These are phyloP conservation scores for Cecropterus lyciades DNA, from an alignment of 1,140 invertebrate species.

Conservation along the genomic window DNA sequence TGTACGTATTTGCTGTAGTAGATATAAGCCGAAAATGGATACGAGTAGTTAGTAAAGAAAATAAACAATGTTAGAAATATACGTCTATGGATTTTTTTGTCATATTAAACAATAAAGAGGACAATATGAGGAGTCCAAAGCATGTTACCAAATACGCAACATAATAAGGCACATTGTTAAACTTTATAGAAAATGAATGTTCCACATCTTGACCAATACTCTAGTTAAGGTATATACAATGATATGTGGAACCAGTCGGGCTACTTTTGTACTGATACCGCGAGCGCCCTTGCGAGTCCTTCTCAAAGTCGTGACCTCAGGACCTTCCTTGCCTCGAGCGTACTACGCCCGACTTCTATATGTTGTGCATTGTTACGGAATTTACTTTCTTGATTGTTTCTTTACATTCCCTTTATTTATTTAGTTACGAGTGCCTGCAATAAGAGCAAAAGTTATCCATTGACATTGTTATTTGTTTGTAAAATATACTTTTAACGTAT, in stretches of 20 bases:
- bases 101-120: no score
- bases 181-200: neutral
- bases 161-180: no score
- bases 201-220: neutral
- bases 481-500: no score
- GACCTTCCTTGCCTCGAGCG: conserved; percentile 56
- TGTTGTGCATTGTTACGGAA: conserved; percentile 29
- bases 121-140: no score
- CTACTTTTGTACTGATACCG: conserved; percentile 34
- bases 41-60: no score
- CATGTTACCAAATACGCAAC: no score
- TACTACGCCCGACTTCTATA: conserved; percentile 26
- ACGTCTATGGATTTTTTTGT: no score
- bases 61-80: no score
- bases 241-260: conserved; percentile 29
- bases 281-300: conserved; percentile 63
- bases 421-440: neutral
- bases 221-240: conserved; percentile 8
- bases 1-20: no score
- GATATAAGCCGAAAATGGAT: no score
- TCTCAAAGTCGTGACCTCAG: conserved; percentile 70
- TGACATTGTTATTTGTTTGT: no score
- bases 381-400: conserved; percentile 26
- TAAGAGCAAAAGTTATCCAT: neutral
- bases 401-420: conserved; percentile 30